Conservation (phyloP, 2,797 vertebrate genomes). For the Coregonus suidteri region DNA sequence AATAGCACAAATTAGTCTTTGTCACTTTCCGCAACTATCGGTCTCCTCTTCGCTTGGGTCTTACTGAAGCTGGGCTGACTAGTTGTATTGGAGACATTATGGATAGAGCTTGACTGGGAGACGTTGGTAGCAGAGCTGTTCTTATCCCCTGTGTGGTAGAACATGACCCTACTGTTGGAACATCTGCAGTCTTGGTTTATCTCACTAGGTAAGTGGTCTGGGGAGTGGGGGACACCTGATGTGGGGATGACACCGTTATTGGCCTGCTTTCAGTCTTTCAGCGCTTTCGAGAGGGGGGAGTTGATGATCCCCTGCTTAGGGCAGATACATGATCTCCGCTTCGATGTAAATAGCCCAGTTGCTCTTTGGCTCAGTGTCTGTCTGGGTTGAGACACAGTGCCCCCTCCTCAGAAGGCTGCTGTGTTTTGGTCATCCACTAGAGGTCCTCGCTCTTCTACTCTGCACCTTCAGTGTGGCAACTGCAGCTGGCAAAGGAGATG, state of each 20-base stretch:
- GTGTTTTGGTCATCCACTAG: neutral
- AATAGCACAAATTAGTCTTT: conserved; percentile 87
- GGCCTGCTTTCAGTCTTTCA: conserved; percentile 6
- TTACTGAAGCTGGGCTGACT: conserved; percentile 14
- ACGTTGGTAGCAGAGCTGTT: no score
- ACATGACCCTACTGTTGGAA: neutral
- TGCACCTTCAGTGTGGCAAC: conserved; percentile 63
- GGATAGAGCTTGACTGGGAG: neutral
- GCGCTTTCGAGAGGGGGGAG: neutral
- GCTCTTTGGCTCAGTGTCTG: conserved; percentile 2
- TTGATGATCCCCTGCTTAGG: neutral
- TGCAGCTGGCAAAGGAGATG: conserved; percentile 83
- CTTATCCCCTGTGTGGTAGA: neutral
- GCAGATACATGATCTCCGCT: conserved; percentile 19
- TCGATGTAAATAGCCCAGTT: conserved; percentile 21
- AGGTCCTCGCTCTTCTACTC: neutral
- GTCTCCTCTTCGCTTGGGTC: conserved; percentile 54
- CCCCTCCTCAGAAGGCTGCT: conserved; percentile 25
- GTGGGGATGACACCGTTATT: neutral
- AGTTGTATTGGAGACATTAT: neutral
- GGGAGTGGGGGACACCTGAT: neutral
- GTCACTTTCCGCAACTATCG: conserved; percentile 87
- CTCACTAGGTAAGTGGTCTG: neutral
- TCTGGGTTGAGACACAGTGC: neutral
- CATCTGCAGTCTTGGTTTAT: neutral